Evolutionary conservation across 2,888 invertebrate genomes (phyloP).

Genomic region (Dynastes hyllus): DNA sequence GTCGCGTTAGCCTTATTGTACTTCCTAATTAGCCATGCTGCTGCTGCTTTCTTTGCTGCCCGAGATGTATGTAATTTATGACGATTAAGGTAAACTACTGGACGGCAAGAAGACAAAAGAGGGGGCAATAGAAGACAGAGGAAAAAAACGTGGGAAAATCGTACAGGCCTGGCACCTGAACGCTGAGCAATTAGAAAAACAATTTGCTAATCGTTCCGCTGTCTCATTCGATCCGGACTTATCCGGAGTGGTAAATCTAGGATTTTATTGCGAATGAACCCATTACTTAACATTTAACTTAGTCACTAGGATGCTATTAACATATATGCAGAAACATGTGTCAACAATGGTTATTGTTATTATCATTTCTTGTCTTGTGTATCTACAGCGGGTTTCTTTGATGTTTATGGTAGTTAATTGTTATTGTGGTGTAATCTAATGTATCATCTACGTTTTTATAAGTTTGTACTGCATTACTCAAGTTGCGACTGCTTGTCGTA

Average conservation of each 20-base stretch:
- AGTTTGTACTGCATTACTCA: no score
- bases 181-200: slow-evolving; percentile 39
- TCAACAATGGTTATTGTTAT: background rate
- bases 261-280: background rate
- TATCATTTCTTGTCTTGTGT: background rate
- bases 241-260: background rate
- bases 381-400: background rate
- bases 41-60: slow-evolving; percentile 37
- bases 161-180: background rate
- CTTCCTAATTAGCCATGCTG: slow-evolving; percentile 40
- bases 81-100: slow-evolving; percentile 17
- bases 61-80: slow-evolving; percentile 30
- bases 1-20: slow-evolving; percentile 32
- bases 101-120: background rate
- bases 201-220: slow-evolving; percentile 43
- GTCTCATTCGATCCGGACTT: background rate
- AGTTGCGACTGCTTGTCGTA: no score
- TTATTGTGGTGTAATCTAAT: no score
- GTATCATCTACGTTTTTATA: no score
- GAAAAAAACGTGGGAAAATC: slow-evolving; percentile 13
- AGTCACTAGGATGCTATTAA: background rate
- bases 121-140: background rate
- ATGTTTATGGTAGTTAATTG: no score
- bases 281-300: background rate
- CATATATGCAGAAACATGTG: background rate